Evolutionary conservation across 2,888 invertebrate genomes (phyloP).

Genomic region (Erebia epiphron): DNA sequence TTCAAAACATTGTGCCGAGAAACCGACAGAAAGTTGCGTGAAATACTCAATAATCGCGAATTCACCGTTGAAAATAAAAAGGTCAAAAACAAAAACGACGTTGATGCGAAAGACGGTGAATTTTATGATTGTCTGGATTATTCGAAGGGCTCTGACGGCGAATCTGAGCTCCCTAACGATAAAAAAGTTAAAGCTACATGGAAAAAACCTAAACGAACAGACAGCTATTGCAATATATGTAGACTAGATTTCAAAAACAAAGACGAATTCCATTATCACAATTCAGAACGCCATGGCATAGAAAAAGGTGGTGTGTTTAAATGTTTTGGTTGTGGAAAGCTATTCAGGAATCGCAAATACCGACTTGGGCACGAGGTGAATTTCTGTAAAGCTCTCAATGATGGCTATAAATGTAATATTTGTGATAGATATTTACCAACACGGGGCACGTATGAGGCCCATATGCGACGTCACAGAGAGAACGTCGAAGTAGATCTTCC

Average conservation of each 20-base stretch:
- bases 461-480: constrained; percentile 61
- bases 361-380: constrained; percentile 61
- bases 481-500: constrained; percentile 53
- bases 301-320: constrained; percentile 56
- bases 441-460: constrained; percentile 59
- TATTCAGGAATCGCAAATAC: constrained; percentile 57
- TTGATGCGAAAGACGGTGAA: constrained; percentile 11
- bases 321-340: constrained; percentile 72
- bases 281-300: constrained; percentile 59
- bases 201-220: constrained; percentile 49
- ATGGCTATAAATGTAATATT: constrained; percentile 65
- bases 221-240: constrained; percentile 65
- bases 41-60: constrained; percentile 44
- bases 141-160: constrained; percentile 40
- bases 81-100: constrained; percentile 42
- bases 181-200: constrained; percentile 40
- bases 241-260: constrained; percentile 52
- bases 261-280: constrained; percentile 54
- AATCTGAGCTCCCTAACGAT: constrained; percentile 32
- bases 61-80: not conserved
- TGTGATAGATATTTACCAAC: constrained; percentile 62
- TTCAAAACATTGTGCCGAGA: constrained; percentile 63
- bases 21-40: constrained; percentile 53
- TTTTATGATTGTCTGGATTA: constrained; percentile 38
- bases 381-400: constrained; percentile 65